phyloP scores from a whole-genome alignment of 2,797 vertebrate species.

The Apogon talboti region DNA sequence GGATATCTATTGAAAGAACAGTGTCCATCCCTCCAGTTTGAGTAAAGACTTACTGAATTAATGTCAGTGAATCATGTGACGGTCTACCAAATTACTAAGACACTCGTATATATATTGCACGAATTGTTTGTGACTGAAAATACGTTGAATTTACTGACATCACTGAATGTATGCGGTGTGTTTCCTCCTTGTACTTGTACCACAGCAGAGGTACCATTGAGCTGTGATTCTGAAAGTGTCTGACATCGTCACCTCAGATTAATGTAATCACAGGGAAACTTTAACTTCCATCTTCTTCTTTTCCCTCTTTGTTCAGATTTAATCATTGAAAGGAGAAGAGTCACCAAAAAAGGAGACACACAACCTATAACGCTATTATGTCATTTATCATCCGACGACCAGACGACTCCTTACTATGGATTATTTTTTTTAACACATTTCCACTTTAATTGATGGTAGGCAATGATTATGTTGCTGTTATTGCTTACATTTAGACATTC shows the following conservation, averaged over 20 bases:
- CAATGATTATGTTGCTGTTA: conserved; percentile 20
- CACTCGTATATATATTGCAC: too few species aligned
- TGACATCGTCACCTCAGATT: conserved; percentile 40
- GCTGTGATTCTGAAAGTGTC: conserved; percentile 40
- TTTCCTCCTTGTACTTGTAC: conserved; percentile 19
- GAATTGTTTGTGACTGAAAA: too few species aligned
- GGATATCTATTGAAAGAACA: too few species aligned
- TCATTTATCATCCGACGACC: too few species aligned
- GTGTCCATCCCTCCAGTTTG: too few species aligned
- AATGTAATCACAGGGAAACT: conserved; percentile 12
- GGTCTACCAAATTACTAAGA: too few species aligned
- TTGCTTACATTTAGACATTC: conserved; percentile 39
- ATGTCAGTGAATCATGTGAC: too few species aligned
- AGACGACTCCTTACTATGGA: background rate
- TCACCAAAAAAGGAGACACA: too few species aligned
- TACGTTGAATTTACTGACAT: too few species aligned
- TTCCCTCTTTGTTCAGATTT: conserved; percentile 3
- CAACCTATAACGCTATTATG: background rate
- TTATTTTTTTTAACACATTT: background rate
- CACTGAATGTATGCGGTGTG: background rate
- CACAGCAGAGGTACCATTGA: conserved; percentile 21
- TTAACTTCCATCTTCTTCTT: conserved; percentile 1
- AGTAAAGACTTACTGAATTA: too few species aligned
- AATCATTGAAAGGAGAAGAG: too few species aligned
- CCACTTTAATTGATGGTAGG: background rate